Evolutionary conservation across 2,888 invertebrate species (phyloP), one percentile per base, ranked within the genome.

Genomic region (Saturnia pavonia): DNA sequence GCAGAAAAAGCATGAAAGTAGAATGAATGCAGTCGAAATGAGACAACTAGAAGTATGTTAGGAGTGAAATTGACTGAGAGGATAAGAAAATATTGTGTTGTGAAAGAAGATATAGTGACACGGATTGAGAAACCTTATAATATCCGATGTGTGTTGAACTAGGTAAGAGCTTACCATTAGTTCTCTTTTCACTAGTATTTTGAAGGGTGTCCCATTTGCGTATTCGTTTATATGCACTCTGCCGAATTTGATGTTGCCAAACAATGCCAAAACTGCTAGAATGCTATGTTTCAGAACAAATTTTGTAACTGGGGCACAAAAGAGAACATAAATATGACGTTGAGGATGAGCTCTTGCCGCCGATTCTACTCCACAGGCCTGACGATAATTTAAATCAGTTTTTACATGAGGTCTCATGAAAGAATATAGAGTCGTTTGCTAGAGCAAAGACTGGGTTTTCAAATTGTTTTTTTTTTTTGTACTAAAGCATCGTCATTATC

Each of bases 371-470:
- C 78, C 72, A 43, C 82, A 82, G 0, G 82, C 81, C 69, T 78
- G 78, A n/a, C 80, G 75, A 0, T 78, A 76, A 25, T 89, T 91
- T 43, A 96, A 80, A 0, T 82, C 75, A 12, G 91, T 4, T 89
- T 6, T 86, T 90, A 78, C 96, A 96, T 0, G 96, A 95, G 0
- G 96, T 96, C 80, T 96, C 96, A 76, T 95, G 94, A 79, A 96
- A 96, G 80, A 95, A 96, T 74, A 96, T 95, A 54, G 94, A 94
- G 34, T 74, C 72, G 48, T 82, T 22, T 11, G 73, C 70, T 0
- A 72, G 67, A 1, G 42, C n/a, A 14, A 68, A 40, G 8, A 45
- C 9, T 0, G 25, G 7, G 0, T 71, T 70, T 12, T 75, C 74
- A 7, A 72, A n/a, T n/a, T n/a, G n/a, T n/a, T n/a, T n/a, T n/a